Evolutionary conservation across 2,113 vertebrate species (phyloP), one percentile per base, ranked within the genome.

Genomic region (Cyanistes caeruleus): DNA sequence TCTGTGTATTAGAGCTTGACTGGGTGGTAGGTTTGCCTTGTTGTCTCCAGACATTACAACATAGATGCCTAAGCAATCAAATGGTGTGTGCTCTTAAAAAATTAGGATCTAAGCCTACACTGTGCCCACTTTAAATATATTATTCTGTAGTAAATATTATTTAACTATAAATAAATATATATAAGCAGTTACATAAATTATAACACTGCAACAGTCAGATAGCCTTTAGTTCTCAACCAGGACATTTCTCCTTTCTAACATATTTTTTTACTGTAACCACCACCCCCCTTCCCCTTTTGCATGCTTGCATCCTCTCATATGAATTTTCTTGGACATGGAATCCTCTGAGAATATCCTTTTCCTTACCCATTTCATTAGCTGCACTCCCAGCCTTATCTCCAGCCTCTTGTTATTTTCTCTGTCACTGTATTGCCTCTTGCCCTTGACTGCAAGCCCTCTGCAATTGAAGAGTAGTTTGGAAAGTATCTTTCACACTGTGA

Each of bases 351-450:
- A 59, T 51, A 84, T 28, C 5, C 20, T 64, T 90, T 65, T 51
- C 6, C 31, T 74, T 77, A 30, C 28, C 10, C 10, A 33, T 62
- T 18, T 90, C 13, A 48, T 80, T 39, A 87, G 2, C 41, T 56
- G 58, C 20, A 49, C 0, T 6, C 51, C 8, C 35, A 89, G 20
- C 15, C 55, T 80, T 65, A 25, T 35, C 25, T 87, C 30, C 33
- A 59, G 12, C 22, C 59, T 79, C 44, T 58, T 58, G 30, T 51
- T 89, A 27, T 87, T 93, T 97, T 87, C 39, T 70, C n/a, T 93
- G 49, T 13, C 31, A 12, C 17, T 73, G 13, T 52, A 21, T 55
- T 82, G 30, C 55, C n/a, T 87, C 23, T 83, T 5, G 6, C 28
- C 28, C 18, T 67, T 88, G 46, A 87, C 37, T 79, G 13, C n/a